phyloP scores from a whole-genome alignment of 2,888 invertebrate species.

The Anthophora plumipes region DNA sequence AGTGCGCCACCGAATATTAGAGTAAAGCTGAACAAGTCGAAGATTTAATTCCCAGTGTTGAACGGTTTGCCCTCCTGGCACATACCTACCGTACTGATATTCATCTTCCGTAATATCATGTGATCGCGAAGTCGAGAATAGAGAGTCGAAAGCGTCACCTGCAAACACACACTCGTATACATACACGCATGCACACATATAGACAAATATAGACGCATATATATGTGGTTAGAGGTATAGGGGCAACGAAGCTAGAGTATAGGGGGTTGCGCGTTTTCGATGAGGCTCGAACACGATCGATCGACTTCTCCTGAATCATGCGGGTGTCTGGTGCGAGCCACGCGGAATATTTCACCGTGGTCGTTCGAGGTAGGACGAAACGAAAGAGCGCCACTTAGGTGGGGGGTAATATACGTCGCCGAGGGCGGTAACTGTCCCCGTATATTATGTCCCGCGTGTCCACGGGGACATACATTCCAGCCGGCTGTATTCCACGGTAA shows the following conservation, averaged over 20 bases:
- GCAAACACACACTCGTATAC: slow-evolving; percentile 7
- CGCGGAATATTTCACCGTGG: slow-evolving; percentile 56
- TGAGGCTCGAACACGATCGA: slow-evolving; percentile 51
- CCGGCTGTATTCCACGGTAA: slow-evolving; percentile 65
- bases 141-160: slow-evolving; percentile 14
- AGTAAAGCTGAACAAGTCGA: slow-evolving; percentile 7
- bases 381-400: slow-evolving; percentile 73
- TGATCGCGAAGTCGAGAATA: neutral
- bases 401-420: slow-evolving; percentile 80
- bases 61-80: neutral
- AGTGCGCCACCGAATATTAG: neutral
- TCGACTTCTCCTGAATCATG: slow-evolving; percentile 55
- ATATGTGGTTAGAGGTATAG: too few species aligned
- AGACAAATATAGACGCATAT: too few species aligned
- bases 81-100: neutral
- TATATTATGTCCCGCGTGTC: slow-evolving; percentile 79
- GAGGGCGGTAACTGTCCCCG: slow-evolving; percentile 80
- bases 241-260: too few species aligned
- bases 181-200: too few species aligned
- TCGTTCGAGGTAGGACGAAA: slow-evolving; percentile 37
- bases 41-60: slow-evolving; percentile 16
- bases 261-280: slow-evolving; percentile 13
- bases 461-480: slow-evolving; percentile 75
- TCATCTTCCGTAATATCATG: neutral
- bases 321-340: slow-evolving; percentile 47